Evolutionary conservation across 2,113 vertebrate species (phyloP).

Genomic region (Sapajus apella): DNA sequence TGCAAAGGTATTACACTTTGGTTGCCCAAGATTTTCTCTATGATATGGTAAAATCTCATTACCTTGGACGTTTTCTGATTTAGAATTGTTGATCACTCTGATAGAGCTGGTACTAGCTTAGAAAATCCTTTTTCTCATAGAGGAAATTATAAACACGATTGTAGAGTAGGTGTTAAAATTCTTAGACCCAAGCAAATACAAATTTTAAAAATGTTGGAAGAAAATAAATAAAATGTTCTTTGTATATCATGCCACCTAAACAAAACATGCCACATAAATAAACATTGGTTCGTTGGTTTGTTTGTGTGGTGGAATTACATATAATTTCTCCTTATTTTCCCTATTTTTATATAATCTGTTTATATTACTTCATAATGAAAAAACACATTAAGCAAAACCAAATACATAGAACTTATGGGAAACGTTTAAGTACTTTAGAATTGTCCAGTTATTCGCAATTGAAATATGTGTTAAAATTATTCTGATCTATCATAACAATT

Average conservation of each 20-base stretch:
- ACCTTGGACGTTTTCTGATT: slow-evolving; percentile 38
- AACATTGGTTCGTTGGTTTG: not conserved
- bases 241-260: no score
- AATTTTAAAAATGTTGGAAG: not conserved
- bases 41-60: slow-evolving; percentile 36
- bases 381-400: not conserved
- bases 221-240: not conserved
- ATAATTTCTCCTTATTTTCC: not conserved
- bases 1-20: not conserved
- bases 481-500: not conserved
- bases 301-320: not conserved
- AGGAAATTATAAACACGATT: not conserved
- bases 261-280: no score
- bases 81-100: slow-evolving; percentile 40
- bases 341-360: not conserved
- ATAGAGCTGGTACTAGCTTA: not conserved
- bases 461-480: not conserved
- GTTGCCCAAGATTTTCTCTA: not conserved
- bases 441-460: not conserved
- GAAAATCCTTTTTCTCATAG: not conserved
- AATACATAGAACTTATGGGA: not conserved
- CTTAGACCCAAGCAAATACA: not conserved
- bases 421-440: not conserved
- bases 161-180: not conserved
- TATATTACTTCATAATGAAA: slow-evolving; percentile 14